A percentile compares a stretch with the other conserved stretches of the same genome.
phyloP scores from a whole-genome alignment of 2,797 vertebrate genomes.

The Siniperca scherzeri region DNA sequence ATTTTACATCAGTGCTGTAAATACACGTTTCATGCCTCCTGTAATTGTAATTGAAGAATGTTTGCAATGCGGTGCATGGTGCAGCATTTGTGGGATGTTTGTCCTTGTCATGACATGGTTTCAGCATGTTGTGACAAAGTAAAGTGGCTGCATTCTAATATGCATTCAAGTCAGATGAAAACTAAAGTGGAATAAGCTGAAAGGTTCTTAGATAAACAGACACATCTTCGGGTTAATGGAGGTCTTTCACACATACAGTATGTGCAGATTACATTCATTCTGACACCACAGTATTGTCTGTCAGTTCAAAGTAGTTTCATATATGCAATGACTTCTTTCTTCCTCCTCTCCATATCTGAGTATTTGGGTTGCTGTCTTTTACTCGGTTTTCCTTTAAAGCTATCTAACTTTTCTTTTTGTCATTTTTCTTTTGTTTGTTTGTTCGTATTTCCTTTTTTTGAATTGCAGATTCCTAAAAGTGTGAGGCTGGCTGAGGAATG shows the following conservation, averaged over 20 bases:
- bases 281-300: neutral
- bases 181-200: constrained; percentile 5
- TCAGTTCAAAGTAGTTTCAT: constrained; percentile 13
- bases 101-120: constrained; percentile 9
- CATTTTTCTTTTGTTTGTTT: constrained; percentile 63
- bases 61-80: constrained; percentile 55
- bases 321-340: constrained; percentile 18
- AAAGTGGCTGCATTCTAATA: constrained; percentile 29
- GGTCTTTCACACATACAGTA: neutral
- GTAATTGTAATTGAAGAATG: neutral
- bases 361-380: constrained; percentile 45
- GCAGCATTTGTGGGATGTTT: constrained; percentile 29
- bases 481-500: constrained; percentile 88
- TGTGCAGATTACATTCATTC: constrained; percentile 6
- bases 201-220: neutral
- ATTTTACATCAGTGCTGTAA: constrained; percentile 25
- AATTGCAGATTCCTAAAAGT: constrained; percentile 97
- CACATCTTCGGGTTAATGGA: neutral
- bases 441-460: constrained; percentile 83
- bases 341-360: constrained; percentile 50
- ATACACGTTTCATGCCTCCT: constrained; percentile 24
- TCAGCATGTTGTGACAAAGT: constrained; percentile 53
- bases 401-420: constrained; percentile 70
- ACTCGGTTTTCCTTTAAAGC: constrained; percentile 30
- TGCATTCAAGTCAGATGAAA: constrained; percentile 26